A percentile compares a stretch with the other conserved stretches of the same genome.
Conservation (phyloP, 2,797 vertebrate genomes). For the Ciconia nigra region DNA sequence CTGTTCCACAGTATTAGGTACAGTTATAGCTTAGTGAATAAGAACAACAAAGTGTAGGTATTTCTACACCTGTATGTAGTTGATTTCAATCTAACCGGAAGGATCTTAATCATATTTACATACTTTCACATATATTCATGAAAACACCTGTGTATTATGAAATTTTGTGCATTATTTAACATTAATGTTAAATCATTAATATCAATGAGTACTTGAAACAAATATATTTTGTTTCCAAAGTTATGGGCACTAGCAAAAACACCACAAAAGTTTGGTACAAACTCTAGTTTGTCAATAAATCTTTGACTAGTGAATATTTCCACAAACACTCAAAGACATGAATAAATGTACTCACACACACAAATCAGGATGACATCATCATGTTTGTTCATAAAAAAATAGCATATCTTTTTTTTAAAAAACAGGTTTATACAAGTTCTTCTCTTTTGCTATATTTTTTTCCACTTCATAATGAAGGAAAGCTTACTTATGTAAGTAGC, state of each 20-base stretch:
- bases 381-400: not conserved
- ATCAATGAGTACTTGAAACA: not conserved
- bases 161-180: not conserved
- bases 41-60: not conserved
- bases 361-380: not conserved
- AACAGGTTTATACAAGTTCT: not conserved
- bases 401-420: not conserved
- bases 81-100: not conserved
- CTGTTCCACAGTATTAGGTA: not conserved
- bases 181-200: not conserved
- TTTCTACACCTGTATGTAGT: not conserved
- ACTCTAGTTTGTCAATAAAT: not conserved
- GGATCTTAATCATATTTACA: not conserved
- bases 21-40: not conserved
- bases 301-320: not conserved
- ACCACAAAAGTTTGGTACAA: not conserved
- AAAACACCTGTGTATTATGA: not conserved
- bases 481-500: not conserved
- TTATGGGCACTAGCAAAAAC: not conserved
- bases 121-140: not conserved
- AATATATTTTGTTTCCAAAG: not conserved
- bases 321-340: not conserved
- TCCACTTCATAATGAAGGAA: not conserved
- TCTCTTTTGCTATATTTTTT: not conserved
- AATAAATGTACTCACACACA: not conserved